These are phyloP conservation scores for Mayetiola destructor DNA, from an alignment of 2,888 invertebrate species.

Conservation along the genomic window DNA sequence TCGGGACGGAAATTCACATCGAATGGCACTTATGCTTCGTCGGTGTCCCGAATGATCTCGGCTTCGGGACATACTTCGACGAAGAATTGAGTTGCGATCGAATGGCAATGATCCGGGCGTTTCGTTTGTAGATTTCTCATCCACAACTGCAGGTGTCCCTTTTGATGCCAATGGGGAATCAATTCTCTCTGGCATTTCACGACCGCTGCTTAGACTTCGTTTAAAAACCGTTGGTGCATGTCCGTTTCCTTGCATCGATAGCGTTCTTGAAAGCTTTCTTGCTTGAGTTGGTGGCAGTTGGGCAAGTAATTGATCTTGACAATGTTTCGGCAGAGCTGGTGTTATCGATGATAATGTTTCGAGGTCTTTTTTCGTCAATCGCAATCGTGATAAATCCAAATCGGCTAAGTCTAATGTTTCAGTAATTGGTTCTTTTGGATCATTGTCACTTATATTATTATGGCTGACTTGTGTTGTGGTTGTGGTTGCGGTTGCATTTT, in stretches of 20 bases:
- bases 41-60: constrained; percentile 21
- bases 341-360: constrained; percentile 53
- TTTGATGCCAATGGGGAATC: constrained; percentile 16
- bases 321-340: constrained; percentile 53
- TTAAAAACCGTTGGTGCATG: constrained; percentile 27
- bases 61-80: constrained; percentile 20
- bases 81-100: constrained; percentile 14
- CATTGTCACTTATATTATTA: constrained; percentile 11
- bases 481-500: constrained; percentile 12
- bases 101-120: neutral
- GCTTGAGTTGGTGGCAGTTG: constrained; percentile 56
- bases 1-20: constrained; percentile 23
- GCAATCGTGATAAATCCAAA: constrained; percentile 52
- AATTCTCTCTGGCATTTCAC: constrained; percentile 15
- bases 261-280: constrained; percentile 40
- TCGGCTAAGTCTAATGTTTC: constrained; percentile 41
- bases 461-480: neutral
- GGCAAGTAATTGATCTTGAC: constrained; percentile 54
- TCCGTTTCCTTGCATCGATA: constrained; percentile 29
- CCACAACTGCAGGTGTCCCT: constrained; percentile 16
- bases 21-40: constrained; percentile 25
- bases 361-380: constrained; percentile 54
- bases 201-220: constrained; percentile 36
- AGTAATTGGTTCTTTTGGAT: constrained; percentile 7
- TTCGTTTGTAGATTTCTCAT: constrained; percentile 24